Conservation (phyloP, 2,888 invertebrate genomes). For the Iphiclides podalirius region DNA sequence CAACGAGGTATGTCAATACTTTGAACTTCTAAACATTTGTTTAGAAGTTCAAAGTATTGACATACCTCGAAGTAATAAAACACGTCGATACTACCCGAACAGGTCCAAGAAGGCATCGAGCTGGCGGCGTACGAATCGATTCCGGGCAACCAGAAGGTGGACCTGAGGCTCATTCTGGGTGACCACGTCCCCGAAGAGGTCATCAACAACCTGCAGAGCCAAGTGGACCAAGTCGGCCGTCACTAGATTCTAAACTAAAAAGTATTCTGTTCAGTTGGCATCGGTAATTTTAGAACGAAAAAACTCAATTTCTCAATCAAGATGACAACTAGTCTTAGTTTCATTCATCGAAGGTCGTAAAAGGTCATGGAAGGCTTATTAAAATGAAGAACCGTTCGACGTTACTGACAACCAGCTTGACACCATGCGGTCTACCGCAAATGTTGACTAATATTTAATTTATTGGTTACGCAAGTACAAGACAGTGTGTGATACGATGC, state of each 20-base stretch:
- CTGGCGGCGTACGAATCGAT: slow-evolving; percentile 92
- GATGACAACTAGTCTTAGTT: background rate
- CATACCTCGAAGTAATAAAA: too few species aligned
- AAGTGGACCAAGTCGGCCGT: slow-evolving; percentile 91
- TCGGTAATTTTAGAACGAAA: slow-evolving; percentile 7
- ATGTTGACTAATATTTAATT: slow-evolving; percentile 51
- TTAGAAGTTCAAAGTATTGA: too few species aligned
- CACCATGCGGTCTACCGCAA: slow-evolving; percentile 8
- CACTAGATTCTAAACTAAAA: slow-evolving; percentile 47
- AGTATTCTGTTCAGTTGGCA: slow-evolving; percentile 6
- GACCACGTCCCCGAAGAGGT: slow-evolving; percentile 93
- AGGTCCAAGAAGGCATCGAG: slow-evolving; percentile 92
- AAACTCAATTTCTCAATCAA: background rate
- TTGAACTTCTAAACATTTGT: too few species aligned
- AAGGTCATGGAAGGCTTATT: background rate
- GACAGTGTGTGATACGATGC: slow-evolving; percentile 70
- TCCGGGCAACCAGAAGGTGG: slow-evolving; percentile 90
- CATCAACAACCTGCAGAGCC: slow-evolving; percentile 91
- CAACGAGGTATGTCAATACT: too few species aligned
- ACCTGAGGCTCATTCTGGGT: slow-evolving; percentile 90
- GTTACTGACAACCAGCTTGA: slow-evolving; percentile 17
- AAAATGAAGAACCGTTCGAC: background rate
- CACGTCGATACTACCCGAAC: too few species aligned
- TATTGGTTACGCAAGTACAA: slow-evolving; percentile 68
- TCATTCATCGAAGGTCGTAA: too few species aligned